Conservation (phyloP, 37 sponge, comb jelly and placozoan genomes). For the Cliona cf. orientalis region DNA sequence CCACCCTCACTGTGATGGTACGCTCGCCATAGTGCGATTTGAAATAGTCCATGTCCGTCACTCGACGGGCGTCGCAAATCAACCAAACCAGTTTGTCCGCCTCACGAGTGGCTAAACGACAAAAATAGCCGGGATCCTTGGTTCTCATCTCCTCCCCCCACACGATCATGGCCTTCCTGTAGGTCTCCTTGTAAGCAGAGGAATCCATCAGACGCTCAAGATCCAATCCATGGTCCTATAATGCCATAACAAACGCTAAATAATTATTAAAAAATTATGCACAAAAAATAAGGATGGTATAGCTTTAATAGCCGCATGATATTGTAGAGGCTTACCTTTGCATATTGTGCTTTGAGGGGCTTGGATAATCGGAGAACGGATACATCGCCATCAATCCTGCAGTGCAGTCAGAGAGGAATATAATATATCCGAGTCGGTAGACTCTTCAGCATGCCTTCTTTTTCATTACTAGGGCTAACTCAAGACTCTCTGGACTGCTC, state of each 20-base stretch:
- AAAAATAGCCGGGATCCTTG: conserved; percentile 85
- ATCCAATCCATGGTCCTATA: conserved; percentile 81
- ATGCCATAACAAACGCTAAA: neutral
- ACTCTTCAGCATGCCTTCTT: neutral
- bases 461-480: too few relatives aligned
- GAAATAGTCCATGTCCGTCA: conserved; percentile 87
- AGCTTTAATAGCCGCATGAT: too few relatives aligned
- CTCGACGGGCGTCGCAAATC: conserved; percentile 84
- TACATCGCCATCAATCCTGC: conserved; percentile 6
- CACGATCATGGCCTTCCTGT: conserved; percentile 89
- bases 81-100: conserved; percentile 77
- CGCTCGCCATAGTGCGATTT: conserved; percentile 10
- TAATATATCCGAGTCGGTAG: too few relatives aligned
- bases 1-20: conserved; percentile 52
- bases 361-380: conserved; percentile 59
- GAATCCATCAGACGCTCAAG: conserved; percentile 76
- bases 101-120: conserved; percentile 72
- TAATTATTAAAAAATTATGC: too few relatives aligned
- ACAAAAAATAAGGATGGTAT: too few relatives aligned
- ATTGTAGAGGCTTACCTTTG: too few relatives aligned
- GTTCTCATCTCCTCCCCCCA: conserved; percentile 81
- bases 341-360: conserved; percentile 74
- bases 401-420: neutral
- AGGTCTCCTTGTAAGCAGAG: conserved; percentile 83
- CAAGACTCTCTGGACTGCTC: too few relatives aligned